phyloP scores from a whole-genome alignment of 2,113 vertebrate genomes.

The Azemiops feae region DNA sequence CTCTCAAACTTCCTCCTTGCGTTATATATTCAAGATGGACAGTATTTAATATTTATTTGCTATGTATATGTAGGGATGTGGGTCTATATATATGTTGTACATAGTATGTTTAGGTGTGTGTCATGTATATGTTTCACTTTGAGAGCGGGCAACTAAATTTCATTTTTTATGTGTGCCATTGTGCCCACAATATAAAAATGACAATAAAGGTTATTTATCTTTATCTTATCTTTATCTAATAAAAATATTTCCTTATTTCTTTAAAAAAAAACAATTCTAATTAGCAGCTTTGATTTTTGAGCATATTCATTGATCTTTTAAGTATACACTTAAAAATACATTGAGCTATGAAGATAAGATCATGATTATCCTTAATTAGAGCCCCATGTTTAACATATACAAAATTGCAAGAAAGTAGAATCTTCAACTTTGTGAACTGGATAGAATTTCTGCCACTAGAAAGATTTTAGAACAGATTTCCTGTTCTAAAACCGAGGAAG shows the following conservation, averaged over 20 bases:
- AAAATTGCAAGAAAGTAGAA: not conserved
- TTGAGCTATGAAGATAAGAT: not conserved
- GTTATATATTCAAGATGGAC: too few relatives aligned
- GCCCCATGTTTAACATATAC: not conserved
- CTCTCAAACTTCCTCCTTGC: too few relatives aligned
- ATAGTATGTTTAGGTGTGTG: too few relatives aligned
- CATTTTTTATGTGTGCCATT: too few relatives aligned
- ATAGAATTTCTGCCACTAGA: not conserved
- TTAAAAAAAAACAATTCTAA: not conserved
- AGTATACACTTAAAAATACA: not conserved
- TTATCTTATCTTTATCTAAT: too few relatives aligned
- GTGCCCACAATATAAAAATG: too few relatives aligned
- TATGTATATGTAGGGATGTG: too few relatives aligned
- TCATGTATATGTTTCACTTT: too few relatives aligned
- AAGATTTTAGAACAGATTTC: not conserved
- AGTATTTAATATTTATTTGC: too few relatives aligned
- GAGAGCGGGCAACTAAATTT: too few relatives aligned
- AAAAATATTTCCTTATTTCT: not conserved
- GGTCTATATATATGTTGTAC: too few relatives aligned
- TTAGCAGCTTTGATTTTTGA: not conserved
- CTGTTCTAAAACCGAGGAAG: not conserved
- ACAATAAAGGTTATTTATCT: too few relatives aligned
- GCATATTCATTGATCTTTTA: not conserved
- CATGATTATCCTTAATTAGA: not conserved
- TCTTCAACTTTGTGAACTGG: not conserved